Evolutionary conservation across 2,113 vertebrate species (phyloP).

Genomic region (Hyaena hyaena): DNA sequence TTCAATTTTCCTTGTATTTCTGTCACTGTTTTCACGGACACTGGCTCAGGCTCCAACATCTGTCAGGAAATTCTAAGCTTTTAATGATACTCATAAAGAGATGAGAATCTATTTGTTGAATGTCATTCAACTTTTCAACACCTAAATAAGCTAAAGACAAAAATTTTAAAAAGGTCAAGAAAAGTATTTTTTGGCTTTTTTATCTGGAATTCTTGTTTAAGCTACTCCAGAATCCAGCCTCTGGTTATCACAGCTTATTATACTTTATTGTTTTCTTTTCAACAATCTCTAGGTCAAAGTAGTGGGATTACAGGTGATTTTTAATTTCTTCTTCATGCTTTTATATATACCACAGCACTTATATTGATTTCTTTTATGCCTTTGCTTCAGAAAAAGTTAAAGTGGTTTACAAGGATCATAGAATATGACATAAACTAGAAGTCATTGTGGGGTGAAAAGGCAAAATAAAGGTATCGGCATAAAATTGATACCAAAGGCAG

Average conservation of each 20-base stretch:
- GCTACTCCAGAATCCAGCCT: conserved; percentile 18
- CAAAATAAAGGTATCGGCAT: neutral
- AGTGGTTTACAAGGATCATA: neutral
- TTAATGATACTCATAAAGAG: neutral
- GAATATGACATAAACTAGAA: neutral
- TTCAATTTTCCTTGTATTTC: neutral
- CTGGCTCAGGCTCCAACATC: neutral
- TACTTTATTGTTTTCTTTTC: neutral
- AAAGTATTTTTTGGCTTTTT: neutral
- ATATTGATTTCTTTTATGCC: neutral
- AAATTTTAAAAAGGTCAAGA: neutral
- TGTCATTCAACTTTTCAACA: conserved; percentile 11
- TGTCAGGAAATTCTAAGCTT: neutral
- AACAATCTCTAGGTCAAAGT: neutral
- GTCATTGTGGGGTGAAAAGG: neutral
- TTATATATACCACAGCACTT: neutral
- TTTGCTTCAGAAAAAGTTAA: neutral
- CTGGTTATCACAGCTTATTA: neutral
- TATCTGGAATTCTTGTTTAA: conserved; percentile 33
- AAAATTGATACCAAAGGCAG: conserved; percentile 8
- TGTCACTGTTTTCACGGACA: neutral
- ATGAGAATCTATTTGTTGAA: conserved; percentile 28
- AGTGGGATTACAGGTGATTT: neutral
- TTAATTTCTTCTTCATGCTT: conserved; percentile 8
- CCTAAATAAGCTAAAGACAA: neutral